A percentile compares a stretch with the other conserved stretches of the same genome.
These are phyloP conservation scores for Muscidifurax raptorellus DNA, from an alignment of 1,140 invertebrate species.

Conservation along the genomic window DNA sequence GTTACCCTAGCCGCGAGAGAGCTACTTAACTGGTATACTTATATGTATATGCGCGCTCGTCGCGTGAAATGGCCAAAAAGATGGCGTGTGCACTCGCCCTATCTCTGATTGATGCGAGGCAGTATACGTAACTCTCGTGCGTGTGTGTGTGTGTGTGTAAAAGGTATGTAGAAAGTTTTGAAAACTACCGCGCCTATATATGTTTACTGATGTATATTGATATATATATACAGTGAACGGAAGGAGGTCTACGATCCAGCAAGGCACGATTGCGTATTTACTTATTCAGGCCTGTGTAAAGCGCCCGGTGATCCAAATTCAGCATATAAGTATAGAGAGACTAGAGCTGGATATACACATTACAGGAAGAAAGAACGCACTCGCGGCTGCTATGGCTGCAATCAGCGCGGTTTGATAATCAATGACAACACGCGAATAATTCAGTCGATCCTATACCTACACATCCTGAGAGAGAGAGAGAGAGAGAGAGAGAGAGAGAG, in stretches of 20 bases:
- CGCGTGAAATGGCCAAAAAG: slow-evolving; percentile 20
- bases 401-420: neutral
- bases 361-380: neutral
- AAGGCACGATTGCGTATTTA: neutral
- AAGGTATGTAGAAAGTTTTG: neutral
- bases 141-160: no score
- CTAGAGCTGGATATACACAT: neutral
- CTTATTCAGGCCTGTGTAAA: neutral
- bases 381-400: neutral
- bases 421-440: neutral
- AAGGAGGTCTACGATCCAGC: no score
- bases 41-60: neutral
- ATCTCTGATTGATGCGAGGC: neutral
- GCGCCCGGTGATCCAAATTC: neutral
- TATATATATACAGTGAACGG: neutral
- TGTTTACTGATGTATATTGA: neutral
- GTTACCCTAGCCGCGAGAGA: neutral
- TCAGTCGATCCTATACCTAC: neutral
- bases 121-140: no score
- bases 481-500: no score
- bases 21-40: neutral
- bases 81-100: slow-evolving; percentile 4
- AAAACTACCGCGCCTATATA: neutral
- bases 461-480: neutral
- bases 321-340: neutral